Evolutionary conservation across 2,888 invertebrate species (phyloP).

Genomic region (Drosophila lacicola): DNA sequence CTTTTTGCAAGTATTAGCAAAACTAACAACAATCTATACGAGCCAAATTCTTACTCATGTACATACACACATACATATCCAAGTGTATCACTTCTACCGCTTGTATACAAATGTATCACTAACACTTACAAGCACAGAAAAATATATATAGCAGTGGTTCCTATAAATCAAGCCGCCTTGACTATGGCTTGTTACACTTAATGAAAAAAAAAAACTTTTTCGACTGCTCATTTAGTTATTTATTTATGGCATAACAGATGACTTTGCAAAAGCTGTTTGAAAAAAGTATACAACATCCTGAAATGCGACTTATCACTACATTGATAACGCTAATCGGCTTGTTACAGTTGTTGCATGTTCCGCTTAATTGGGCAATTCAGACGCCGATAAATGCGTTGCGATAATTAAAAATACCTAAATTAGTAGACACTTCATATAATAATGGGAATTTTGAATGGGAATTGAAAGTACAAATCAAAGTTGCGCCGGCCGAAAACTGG

Average conservation of each 20-base stretch:
- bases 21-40: slow-evolving; percentile 21
- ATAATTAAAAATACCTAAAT: slow-evolving; percentile 9
- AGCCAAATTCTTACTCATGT: slow-evolving; percentile 8
- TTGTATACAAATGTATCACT: slow-evolving; percentile 10
- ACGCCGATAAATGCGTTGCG: slow-evolving; percentile 17
- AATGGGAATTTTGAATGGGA: neutral
- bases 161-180: slow-evolving; percentile 23
- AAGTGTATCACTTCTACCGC: slow-evolving; percentile 21
- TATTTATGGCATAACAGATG: slow-evolving; percentile 34
- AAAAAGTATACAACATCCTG: slow-evolving; percentile 39
- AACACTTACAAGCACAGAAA: slow-evolving; percentile 18
- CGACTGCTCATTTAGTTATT: slow-evolving; percentile 26
- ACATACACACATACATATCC: neutral
- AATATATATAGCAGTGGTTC: slow-evolving; percentile 25
- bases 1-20: slow-evolving; percentile 20
- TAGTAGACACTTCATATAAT: neutral
- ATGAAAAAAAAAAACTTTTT: slow-evolving; percentile 23
- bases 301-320: slow-evolving; percentile 31
- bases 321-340: slow-evolving; percentile 43
- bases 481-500: slow-evolving; percentile 7
- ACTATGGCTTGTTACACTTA: slow-evolving; percentile 16
- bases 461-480: slow-evolving; percentile 2
- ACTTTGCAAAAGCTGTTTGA: slow-evolving; percentile 25
- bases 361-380: slow-evolving; percentile 30
- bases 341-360: slow-evolving; percentile 16